Base-by-base conservation (phyloP, 2,888 invertebrate genomes). In the Cylloceria caligata region DNA sequence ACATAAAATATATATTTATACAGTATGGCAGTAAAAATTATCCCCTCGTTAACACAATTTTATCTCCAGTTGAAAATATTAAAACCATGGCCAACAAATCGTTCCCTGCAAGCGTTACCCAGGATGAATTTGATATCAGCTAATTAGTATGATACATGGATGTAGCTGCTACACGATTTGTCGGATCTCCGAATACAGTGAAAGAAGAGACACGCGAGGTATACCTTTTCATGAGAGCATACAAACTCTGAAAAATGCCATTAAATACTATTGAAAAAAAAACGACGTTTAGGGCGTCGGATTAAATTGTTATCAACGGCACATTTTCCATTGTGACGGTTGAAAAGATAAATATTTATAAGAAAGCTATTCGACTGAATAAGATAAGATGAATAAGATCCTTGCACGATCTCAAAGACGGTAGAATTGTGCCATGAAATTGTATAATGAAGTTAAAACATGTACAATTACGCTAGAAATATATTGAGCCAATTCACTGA, bases 131-230 rank as follows among this genome's bases (percentile, higher is more conserved):
- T 69, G 62, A 69, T 74, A 47, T 62, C 21, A 34, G 39, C 39
- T 80, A 74, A 42, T 74, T 74, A 52, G 68, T 74, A 74, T 74
- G 80, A 74, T 80, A 74, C 80, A 74, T 69, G 62, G 68, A 36
- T 27, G 21, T 62, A 73, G 80, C 65, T 72, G 74, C 64, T 36
- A 62, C 11, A 30, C 68, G 62, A 62, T 74, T 73, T 64, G 45
- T 67, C 64, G 73, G 65, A 72, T n/a, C 47, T 19, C 27, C 39
- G 60, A 68, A 49, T 27, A 36, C 36, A 49, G 55, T 60, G n/a
- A n/a, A n/a, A 60, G 57, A 73, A 69, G 42, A 21, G 42, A 52
- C 34, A 34, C 68, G 9, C 55, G 62, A 45, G 68, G 52, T 80
- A 42, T 68, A 34, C 68, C 39, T 39, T 68, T 79, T 62, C 34